Evolutionary conservation across 2,797 vertebrate genomes (phyloP).

Genomic region (Leucoraja ocellata): DNA sequence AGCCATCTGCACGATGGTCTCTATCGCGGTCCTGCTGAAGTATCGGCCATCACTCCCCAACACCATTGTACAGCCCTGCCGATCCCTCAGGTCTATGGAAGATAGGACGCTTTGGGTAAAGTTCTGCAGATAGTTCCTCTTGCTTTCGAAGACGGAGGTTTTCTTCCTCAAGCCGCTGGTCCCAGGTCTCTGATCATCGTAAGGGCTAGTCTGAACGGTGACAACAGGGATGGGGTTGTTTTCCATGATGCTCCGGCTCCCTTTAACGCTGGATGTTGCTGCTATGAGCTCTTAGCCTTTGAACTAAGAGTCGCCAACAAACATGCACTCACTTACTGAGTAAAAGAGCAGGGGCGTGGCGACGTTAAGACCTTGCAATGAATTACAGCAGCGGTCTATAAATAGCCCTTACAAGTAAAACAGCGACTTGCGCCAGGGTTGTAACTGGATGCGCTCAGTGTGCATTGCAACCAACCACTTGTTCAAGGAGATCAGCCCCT

Average conservation of each 20-base stretch:
- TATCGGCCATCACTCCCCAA: slow-evolving; percentile 94
- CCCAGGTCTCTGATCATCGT: slow-evolving; percentile 88
- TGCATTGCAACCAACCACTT: slow-evolving; percentile 53
- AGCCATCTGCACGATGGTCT: slow-evolving; percentile 94
- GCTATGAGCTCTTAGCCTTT: slow-evolving; percentile 40
- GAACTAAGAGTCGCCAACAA: slow-evolving; percentile 26
- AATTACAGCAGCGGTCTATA: slow-evolving; percentile 66
- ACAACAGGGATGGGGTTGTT: slow-evolving; percentile 86
- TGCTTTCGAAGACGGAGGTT: slow-evolving; percentile 83
- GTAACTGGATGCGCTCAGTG: slow-evolving; percentile 69
- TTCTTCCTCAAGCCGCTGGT: slow-evolving; percentile 83
- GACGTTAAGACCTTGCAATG: slow-evolving; percentile 63
- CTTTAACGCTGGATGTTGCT: not conserved
- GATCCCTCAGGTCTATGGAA: slow-evolving; percentile 88
- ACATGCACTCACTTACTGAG: not conserved
- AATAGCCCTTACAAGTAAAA: slow-evolving; percentile 71
- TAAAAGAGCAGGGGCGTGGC: slow-evolving; percentile 48
- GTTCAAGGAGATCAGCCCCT: slow-evolving; percentile 54
- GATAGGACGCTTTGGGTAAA: slow-evolving; percentile 92
- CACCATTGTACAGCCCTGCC: slow-evolving; percentile 95
- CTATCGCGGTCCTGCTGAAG: slow-evolving; percentile 82
- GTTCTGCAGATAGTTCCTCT: slow-evolving; percentile 93
- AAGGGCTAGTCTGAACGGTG: slow-evolving; percentile 83
- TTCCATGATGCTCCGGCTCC: slow-evolving; percentile 68
- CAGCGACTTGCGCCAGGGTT: slow-evolving; percentile 61